Base-by-base conservation (phyloP, 1,140 invertebrate species). In the Drosophila nasuta region DNA sequence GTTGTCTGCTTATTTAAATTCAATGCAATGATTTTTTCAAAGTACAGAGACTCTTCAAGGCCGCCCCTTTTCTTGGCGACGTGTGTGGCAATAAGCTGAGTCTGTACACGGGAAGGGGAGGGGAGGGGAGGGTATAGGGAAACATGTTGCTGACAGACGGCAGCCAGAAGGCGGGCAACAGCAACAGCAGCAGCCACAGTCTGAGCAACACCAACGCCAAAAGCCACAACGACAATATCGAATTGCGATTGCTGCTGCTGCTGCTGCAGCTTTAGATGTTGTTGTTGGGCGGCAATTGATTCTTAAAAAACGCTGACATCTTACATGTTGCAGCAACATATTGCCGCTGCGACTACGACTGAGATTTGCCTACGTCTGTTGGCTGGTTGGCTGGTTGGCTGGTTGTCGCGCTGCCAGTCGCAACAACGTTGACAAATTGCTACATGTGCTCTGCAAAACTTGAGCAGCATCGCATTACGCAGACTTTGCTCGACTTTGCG, bases 291-390 rank as follows among this genome's bases (percentile, higher is more conserved):
- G 81, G 79, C 82, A 86, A 87, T 87, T 87, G 82, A 87, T 88
- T 87, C 82, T 88, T 87, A 87, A 87, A 87, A 87, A 87, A 80
- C 76, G 68, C 52, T 87, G 83, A 87, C 83, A 82, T 81, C 76
- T 81, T 81, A 90, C 85, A 90, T 79, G 86, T 75, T 80, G 86
- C 77, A 52, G 74, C 74, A 77, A 69, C 77, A 80, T 87, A 76
- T 82, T 90, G 86, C 78, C 80, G 74, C 71, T 10, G 35, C 51
- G 73, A 59, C 73, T 51, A 51, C 11, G 52, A 35, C 48, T 5
- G 1, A 54, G 57, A 68, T 77, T 69, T 75, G 75, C 75, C 64
- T 77, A 75, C 70, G 69, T 64, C 51, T 46, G 25, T n/a, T 52
- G 62, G 5, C 52, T 49, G 25, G 45, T 8, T 52, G 62, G 5